These are phyloP conservation scores for Hozukius guyotensis DNA, from an alignment of 2,797 vertebrate genomes.

Conservation along the genomic window DNA sequence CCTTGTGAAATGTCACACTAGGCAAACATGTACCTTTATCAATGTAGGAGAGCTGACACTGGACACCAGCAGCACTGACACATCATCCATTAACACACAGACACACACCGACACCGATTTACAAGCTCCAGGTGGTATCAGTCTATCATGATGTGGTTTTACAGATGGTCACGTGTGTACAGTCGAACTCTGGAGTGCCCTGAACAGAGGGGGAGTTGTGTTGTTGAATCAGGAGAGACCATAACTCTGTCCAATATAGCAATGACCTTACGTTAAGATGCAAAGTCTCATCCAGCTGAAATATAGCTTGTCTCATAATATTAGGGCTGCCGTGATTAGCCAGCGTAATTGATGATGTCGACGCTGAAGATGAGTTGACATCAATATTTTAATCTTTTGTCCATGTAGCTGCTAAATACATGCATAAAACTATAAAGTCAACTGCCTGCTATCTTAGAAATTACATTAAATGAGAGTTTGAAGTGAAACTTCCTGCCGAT, in stretches of 20 bases:
- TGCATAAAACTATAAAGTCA: too few species aligned
- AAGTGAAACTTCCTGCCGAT: too few species aligned
- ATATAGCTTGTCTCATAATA: background rate
- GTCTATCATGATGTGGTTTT: conserved; percentile 43
- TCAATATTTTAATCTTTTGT: too few species aligned
- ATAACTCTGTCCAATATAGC: conserved; percentile 19
- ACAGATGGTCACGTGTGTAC: conserved; percentile 35
- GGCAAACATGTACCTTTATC: conserved; percentile 41
- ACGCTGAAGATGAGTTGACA: too few species aligned
- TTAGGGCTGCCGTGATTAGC: too few species aligned
- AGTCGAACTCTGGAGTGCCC: conserved; percentile 31
- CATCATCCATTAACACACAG: conserved; percentile 52
- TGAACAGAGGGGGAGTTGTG: conserved; percentile 23
- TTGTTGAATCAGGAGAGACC: conserved; percentile 5
- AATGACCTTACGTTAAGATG: conserved; percentile 17
- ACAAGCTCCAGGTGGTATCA: conserved; percentile 66
- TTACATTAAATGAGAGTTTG: too few species aligned
- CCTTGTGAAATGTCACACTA: conserved; percentile 52
- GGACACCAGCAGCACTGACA: conserved; percentile 37
- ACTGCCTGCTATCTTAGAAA: too few species aligned
- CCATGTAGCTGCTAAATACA: too few species aligned
- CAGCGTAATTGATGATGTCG: too few species aligned
- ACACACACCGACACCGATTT: conserved; percentile 41
- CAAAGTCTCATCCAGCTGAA: conserved; percentile 12
- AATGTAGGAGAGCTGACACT: conserved; percentile 35